Conservation (phyloP, 2,888 invertebrate genomes). For the Drosophila fulvimacula region DNA sequence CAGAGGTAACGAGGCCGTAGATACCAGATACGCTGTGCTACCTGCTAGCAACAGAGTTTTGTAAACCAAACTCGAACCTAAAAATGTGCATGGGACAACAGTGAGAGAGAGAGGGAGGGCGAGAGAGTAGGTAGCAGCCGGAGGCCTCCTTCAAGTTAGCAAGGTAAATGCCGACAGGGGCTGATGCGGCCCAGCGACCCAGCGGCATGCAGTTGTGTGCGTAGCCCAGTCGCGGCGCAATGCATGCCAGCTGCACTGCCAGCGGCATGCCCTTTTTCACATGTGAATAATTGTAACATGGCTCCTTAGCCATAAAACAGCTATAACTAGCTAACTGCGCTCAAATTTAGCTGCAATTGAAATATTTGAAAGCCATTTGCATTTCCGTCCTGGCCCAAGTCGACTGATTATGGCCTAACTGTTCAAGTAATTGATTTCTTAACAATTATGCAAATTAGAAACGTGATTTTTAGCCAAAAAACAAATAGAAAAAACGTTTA, state of each 20-base stretch:
- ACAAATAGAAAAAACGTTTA: background rate
- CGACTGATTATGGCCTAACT: background rate
- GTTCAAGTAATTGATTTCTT: background rate
- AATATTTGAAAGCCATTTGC: conserved; percentile 5
- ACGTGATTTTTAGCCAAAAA: conserved; percentile 11
- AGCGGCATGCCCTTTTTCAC: background rate
- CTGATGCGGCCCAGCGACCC: conserved; percentile 4
- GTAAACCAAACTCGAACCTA: conserved; percentile 3
- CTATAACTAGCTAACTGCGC: background rate
- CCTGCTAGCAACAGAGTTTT: conserved; percentile 22
- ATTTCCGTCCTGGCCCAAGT: background rate
- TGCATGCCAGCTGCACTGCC: conserved; percentile 16
- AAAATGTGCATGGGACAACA: background rate
- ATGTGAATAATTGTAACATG: background rate
- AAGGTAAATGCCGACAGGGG: conserved; percentile 33
- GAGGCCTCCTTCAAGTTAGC: conserved; percentile 15
- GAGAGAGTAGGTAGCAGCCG: background rate
- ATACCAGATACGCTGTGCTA: conserved; percentile 18
- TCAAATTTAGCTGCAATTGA: background rate
- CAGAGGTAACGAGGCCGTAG: conserved; percentile 33
- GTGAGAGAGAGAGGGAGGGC: background rate
- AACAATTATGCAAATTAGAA: conserved; percentile 10
- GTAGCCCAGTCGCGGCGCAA: conserved; percentile 1
- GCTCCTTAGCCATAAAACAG: background rate
- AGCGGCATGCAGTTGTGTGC: background rate